A percentile compares a stretch with the other conserved stretches of the same genome.
These are phyloP conservation scores for Calyptommatus sinebrachiatus DNA, from an alignment of 2,113 vertebrate genomes.

Conservation along the genomic window DNA sequence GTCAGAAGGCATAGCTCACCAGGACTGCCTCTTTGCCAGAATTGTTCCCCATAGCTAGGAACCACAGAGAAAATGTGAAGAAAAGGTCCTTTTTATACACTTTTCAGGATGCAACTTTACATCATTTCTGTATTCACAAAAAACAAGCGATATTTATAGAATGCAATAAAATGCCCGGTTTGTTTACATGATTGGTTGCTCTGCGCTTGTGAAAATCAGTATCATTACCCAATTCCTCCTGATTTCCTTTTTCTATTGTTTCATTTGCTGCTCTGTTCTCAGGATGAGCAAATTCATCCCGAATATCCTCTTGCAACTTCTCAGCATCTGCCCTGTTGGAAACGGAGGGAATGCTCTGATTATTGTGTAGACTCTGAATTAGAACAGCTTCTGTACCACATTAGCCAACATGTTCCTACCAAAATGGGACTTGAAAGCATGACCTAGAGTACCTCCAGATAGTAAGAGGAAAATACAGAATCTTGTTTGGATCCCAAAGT, in stretches of 20 bases:
- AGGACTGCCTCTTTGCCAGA: no score
- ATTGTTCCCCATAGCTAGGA: no score
- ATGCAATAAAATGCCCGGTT: not conserved
- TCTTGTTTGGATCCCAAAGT: no score
- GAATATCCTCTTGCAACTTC: constrained; percentile 44
- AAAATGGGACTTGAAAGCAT: not conserved
- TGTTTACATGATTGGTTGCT: not conserved
- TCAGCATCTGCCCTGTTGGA: constrained; percentile 58
- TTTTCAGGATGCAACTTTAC: not conserved
- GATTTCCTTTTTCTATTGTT: not conserved
- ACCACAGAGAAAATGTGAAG: not conserved
- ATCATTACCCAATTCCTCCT: constrained; percentile 23
- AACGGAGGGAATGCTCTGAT: not conserved
- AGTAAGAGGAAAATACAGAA: no score
- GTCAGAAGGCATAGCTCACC: no score
- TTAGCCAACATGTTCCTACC: not conserved
- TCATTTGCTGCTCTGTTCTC: not conserved
- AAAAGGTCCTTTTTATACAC: not conserved
- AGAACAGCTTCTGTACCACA: not conserved
- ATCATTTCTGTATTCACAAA: not conserved
- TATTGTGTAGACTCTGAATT: not conserved
- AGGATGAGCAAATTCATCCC: constrained; percentile 53
- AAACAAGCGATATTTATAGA: not conserved
- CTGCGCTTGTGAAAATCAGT: not conserved
- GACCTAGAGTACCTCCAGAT: no score